A percentile compares a stretch with the other conserved stretches of the same genome.
phyloP scores from a whole-genome alignment of 2,888 invertebrate genomes.

The Branchipolynoe longqiensis region DNA sequence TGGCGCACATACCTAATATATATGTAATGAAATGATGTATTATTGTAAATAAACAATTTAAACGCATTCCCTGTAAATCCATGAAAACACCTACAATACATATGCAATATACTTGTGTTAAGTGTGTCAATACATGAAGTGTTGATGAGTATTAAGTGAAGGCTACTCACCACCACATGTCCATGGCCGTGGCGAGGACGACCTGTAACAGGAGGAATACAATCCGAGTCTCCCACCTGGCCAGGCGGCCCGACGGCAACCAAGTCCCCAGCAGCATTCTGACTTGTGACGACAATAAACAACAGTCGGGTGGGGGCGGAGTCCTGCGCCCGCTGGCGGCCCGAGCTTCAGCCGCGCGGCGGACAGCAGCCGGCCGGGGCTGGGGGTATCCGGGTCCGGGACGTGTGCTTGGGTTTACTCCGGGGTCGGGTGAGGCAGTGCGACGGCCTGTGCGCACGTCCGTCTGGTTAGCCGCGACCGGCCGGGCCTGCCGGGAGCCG shows the following conservation, averaged over 20 bases:
- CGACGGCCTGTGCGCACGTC: neutral
- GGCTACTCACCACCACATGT: slow-evolving; percentile 37
- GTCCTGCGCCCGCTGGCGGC: no score
- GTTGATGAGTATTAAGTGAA: neutral
- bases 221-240: neutral
- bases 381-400: neutral
- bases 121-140: no score
- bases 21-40: no score
- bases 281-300: neutral
- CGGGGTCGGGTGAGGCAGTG: neutral
- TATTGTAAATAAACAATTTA: no score
- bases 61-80: no score
- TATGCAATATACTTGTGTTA: neutral
- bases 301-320: no score
- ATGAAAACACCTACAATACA: no score
- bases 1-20: no score
- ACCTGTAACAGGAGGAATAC: neutral
- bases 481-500: neutral
- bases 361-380: neutral
- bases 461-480: neutral
- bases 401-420: neutral
- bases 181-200: slow-evolving; percentile 20
- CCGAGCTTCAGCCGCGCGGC: no score
- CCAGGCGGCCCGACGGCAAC: neutral
- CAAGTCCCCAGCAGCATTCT: neutral